Percentiles rank a stretch among this genome's conserved stretches.
phyloP scores from a whole-genome alignment of 30 jellyfish, hydroid and myxozoan species.

The Hydractinia echinata region DNA sequence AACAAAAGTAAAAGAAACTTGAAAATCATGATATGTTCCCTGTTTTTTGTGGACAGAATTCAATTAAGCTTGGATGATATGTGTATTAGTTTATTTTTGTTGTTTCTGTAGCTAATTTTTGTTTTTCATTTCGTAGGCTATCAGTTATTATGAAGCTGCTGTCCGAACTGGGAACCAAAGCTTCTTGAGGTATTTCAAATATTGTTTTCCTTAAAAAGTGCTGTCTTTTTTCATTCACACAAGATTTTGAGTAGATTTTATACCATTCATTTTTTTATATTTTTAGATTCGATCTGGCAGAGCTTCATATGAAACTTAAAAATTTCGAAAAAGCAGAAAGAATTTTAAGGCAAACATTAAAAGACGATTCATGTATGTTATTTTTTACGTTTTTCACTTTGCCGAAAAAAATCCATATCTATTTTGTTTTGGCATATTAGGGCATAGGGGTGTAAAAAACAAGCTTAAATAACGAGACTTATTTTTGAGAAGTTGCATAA shows the following conservation, averaged over 20 bases:
- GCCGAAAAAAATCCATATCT: neutral
- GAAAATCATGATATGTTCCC: too few species aligned
- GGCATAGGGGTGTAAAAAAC: too few species aligned
- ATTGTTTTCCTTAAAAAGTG: neutral
- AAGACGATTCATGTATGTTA: constrained; percentile 52
- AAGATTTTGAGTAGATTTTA: neutral
- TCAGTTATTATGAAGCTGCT: constrained; percentile 95
- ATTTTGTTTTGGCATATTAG: neutral
- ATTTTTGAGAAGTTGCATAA: too few species aligned
- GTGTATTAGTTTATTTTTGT: neutral
- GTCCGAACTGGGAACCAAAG: constrained; percentile 81
- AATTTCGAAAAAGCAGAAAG: constrained; percentile 84
- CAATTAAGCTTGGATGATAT: neutral
- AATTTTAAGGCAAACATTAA: constrained; percentile 69
- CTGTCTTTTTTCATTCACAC: neutral
- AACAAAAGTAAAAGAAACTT: too few species aligned
- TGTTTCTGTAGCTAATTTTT: neutral
- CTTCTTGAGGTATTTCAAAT: constrained; percentile 75
- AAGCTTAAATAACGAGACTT: too few species aligned
- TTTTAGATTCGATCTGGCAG: constrained; percentile 91
- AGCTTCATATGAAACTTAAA: constrained; percentile 76
- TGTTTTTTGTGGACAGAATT: too few species aligned
- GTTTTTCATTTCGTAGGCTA: constrained; percentile 57
- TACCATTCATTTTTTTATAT: neutral
- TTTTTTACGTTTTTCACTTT: neutral